phyloP scores from a whole-genome alignment of 2,113 vertebrate species.

The Sorex fumeus region DNA sequence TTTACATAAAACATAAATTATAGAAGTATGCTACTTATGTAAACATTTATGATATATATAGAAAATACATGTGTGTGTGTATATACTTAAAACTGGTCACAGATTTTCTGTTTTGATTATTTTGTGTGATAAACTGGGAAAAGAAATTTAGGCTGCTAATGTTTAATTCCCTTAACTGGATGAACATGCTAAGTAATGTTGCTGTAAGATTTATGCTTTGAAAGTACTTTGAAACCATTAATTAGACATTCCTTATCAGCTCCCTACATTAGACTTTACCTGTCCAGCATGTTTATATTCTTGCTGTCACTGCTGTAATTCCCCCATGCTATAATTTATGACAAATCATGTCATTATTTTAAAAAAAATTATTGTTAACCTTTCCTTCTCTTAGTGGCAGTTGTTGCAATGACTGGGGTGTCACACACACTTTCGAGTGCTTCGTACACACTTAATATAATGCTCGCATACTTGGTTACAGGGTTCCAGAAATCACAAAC shows the following conservation, averaged over 20 bases:
- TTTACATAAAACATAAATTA: background rate
- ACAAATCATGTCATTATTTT: no score
- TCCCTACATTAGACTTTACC: background rate
- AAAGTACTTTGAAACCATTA: conserved; percentile 25
- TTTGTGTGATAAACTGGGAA: conserved; percentile 16
- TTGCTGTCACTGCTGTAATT: background rate
- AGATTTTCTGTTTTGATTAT: conserved; percentile 7
- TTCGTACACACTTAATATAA: no score
- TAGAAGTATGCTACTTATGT: background rate
- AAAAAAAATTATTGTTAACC: no score
- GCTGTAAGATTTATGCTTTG: conserved; percentile 11
- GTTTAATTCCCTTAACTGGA: conserved; percentile 48
- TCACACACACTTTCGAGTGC: no score
- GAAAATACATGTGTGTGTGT: background rate
- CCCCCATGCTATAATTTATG: background rate
- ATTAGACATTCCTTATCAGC: conserved; percentile 21
- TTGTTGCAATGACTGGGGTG: no score
- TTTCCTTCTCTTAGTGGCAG: no score
- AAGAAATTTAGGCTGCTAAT: conserved; percentile 40
- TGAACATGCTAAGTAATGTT: conserved; percentile 41
- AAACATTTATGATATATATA: background rate
- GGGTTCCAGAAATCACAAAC: no score
- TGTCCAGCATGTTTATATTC: background rate
- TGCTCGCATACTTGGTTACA: no score
- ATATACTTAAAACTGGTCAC: background rate